Conservation (phyloP, 1,140 invertebrate genomes). For the Zaprionus africanus region DNA sequence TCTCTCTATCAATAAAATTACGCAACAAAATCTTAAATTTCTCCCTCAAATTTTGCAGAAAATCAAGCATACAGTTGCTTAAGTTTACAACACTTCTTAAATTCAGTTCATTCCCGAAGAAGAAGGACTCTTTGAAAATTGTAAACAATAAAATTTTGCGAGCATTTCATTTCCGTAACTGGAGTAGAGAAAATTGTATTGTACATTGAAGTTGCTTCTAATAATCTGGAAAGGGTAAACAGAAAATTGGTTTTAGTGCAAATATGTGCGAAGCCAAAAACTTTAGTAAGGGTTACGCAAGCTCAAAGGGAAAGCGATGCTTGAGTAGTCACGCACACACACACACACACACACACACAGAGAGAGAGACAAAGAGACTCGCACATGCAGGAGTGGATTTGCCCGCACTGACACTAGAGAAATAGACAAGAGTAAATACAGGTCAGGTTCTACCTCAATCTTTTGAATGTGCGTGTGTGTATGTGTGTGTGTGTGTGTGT, state of each 20-base stretch:
- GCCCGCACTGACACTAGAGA: conserved; percentile 13
- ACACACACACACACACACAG: conserved; percentile 6
- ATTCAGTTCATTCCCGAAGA: background rate
- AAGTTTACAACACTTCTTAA: background rate
- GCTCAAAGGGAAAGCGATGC: conserved; percentile 18
- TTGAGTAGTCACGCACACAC: conserved; percentile 5
- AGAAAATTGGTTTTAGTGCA: conserved; percentile 20
- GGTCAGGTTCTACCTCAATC: conserved; percentile 35
- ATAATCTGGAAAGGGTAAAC: conserved; percentile 6
- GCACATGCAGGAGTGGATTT: background rate
- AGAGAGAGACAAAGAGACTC: background rate
- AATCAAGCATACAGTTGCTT: background rate
- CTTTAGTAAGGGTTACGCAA: conserved; percentile 20
- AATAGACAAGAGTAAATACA: conserved; percentile 37
- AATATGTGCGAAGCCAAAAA: conserved; percentile 22
- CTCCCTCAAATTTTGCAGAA: no score
- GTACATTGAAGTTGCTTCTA: conserved; percentile 4
- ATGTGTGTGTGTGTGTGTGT: background rate
- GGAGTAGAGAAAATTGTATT: background rate
- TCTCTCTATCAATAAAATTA: no score
- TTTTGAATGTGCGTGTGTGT: conserved; percentile 1
- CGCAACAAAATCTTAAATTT: no score
- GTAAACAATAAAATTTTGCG: background rate
- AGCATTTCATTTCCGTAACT: background rate
- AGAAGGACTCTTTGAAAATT: background rate